phyloP scores from a whole-genome alignment of 2,113 vertebrate genomes.

The Coturnix japonica region DNA sequence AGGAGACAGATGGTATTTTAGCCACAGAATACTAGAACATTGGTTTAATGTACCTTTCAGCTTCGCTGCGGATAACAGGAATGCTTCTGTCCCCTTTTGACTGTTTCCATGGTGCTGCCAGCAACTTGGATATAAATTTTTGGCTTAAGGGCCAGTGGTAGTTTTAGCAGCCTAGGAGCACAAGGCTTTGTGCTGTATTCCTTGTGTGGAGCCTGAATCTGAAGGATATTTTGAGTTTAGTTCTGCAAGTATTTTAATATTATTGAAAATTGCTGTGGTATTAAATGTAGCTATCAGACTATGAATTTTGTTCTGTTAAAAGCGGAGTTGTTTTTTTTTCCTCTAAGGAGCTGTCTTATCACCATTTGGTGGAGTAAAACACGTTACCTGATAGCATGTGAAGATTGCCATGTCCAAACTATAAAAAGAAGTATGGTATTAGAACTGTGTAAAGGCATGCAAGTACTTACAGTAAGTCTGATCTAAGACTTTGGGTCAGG shows the following conservation, averaged over 20 bases:
- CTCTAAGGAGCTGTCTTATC: background rate
- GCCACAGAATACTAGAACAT: slow-evolving; percentile 24
- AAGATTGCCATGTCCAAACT: background rate
- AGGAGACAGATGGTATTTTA: slow-evolving; percentile 21
- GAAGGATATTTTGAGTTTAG: background rate
- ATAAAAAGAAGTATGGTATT: background rate
- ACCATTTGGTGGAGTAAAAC: background rate
- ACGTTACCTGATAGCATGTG: background rate
- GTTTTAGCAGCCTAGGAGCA: slow-evolving; percentile 7
- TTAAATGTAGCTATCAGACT: background rate
- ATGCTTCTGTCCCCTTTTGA: slow-evolving; percentile 53
- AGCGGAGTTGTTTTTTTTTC: background rate
- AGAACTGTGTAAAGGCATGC: background rate
- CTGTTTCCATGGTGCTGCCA: slow-evolving; percentile 65
- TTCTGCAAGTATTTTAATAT: background rate
- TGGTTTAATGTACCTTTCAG: slow-evolving; percentile 43
- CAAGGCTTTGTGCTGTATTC: background rate
- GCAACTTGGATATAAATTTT: slow-evolving; percentile 15
- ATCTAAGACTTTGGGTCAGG: background rate
- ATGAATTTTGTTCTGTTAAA: background rate
- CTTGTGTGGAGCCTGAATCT: background rate
- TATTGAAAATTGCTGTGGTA: background rate
- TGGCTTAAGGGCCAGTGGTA: slow-evolving; percentile 23
- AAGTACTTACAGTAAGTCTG: background rate
- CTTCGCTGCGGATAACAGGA: slow-evolving; percentile 4